Conservation (phyloP, 2,113 vertebrate species). For the Campylorhamphus procurvoides region DNA sequence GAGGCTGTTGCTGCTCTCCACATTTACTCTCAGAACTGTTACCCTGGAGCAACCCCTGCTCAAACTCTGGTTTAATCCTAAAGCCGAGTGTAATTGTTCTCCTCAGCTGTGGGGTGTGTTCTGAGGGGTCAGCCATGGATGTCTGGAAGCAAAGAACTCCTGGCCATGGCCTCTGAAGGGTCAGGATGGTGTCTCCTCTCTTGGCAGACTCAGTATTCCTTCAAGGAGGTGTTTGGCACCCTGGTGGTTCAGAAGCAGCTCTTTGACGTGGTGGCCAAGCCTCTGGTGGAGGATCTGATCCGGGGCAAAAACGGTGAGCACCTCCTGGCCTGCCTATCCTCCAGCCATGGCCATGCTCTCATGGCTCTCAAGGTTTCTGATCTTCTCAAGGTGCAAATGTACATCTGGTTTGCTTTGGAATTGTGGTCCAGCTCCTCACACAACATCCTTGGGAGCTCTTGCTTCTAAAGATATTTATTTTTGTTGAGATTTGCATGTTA, state of each 20-base stretch:
- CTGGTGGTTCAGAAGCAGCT: constrained; percentile 84
- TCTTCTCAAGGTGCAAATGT: accelerated
- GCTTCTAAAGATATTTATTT: neutral
- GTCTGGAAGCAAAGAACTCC: neutral
- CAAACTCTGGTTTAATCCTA: neutral
- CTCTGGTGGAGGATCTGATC: constrained; percentile 91
- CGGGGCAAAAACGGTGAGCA: constrained; percentile 90
- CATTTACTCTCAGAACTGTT: neutral
- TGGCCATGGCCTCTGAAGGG: neutral
- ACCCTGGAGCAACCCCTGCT: neutral
- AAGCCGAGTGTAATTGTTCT: neutral
- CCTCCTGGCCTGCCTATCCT: neutral
- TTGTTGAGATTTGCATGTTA: accelerated
- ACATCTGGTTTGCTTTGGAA: accelerated
- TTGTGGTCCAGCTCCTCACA: neutral
- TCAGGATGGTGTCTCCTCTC: neutral
- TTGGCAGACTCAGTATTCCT: constrained; percentile 90
- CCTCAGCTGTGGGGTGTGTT: neutral
- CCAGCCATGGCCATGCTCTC: accelerated
- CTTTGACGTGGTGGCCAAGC: constrained; percentile 90
- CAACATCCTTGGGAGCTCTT: neutral
- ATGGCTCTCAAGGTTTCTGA: accelerated
- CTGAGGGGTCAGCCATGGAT: too few relatives aligned
- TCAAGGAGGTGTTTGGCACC: constrained; percentile 91
- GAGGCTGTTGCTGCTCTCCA: neutral